A percentile compares a stretch with the other conserved stretches of the same genome.
Conservation (phyloP, 2,113 vertebrate species). For the Nothobranchius kuhntae region DNA sequence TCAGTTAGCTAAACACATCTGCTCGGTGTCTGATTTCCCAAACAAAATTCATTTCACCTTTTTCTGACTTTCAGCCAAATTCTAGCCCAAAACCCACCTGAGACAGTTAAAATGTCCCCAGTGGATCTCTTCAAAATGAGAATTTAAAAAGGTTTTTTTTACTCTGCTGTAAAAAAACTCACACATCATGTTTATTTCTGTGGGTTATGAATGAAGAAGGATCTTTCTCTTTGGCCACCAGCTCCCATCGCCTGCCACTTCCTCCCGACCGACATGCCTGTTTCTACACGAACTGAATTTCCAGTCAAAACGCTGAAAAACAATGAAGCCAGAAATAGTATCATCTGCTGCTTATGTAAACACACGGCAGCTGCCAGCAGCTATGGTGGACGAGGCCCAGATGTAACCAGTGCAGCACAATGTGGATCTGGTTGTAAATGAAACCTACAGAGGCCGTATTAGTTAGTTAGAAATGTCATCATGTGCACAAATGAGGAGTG, state of each 20-base stretch:
- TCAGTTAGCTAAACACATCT: no score
- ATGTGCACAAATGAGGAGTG: conserved; percentile 17
- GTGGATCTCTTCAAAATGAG: not conserved
- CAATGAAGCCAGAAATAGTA: conserved; percentile 54
- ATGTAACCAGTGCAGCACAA: conserved; percentile 46
- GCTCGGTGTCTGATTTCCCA: no score
- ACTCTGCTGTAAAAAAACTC: not conserved
- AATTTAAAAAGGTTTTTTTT: not conserved
- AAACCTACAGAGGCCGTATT: conserved; percentile 4
- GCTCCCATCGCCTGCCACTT: conserved; percentile 33
- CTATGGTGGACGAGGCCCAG: conserved; percentile 40
- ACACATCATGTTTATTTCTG: no score
- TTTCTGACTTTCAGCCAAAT: no score
- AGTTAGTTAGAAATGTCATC: conserved; percentile 25
- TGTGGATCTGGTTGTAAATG: conserved; percentile 23
- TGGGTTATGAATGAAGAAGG: not conserved
- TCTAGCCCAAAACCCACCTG: no score
- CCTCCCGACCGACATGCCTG: conserved; percentile 18
- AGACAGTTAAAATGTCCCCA: no score
- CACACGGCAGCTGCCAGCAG: conserved; percentile 57
- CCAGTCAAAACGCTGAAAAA: conserved; percentile 41
- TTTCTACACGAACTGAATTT: conserved; percentile 24
- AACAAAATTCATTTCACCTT: no score
- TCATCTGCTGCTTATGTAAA: conserved; percentile 65
- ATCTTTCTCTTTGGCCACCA: not conserved